Percentiles rank a stretch among this genome's conserved stretches.
Conservation (phyloP, 2,888 invertebrate genomes). For the Meloe dianella region DNA sequence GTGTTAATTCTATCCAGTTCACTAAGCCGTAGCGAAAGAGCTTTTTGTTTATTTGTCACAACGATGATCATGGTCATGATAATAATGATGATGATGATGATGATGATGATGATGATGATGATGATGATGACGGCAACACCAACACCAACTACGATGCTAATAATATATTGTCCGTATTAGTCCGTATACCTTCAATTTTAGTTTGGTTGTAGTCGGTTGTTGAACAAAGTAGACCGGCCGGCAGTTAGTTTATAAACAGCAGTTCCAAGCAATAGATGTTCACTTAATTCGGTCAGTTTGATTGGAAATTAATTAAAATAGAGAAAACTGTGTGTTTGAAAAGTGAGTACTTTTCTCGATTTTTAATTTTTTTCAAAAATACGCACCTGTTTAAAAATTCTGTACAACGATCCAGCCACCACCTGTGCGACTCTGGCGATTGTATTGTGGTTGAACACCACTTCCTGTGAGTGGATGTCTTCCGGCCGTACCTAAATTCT, state of each 20-base stretch:
- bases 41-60: constrained; percentile 1
- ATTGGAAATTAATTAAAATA: too few species aligned
- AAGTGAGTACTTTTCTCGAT: not conserved
- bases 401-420: not conserved
- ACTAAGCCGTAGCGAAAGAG: not conserved
- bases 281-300: not conserved
- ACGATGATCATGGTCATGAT: not conserved
- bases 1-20: not conserved
- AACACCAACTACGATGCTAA: not conserved
- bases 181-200: not conserved
- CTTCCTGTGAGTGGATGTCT: not conserved
- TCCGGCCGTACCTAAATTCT: not conserved
- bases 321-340: not conserved
- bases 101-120: not conserved
- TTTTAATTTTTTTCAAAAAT: too few species aligned
- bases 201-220: not conserved
- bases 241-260: not conserved
- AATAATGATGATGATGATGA: not conserved
- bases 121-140: too few species aligned
- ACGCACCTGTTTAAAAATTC: not conserved
- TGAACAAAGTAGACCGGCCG: not conserved
- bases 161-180: not conserved
- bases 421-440: not conserved
- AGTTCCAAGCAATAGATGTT: not conserved
- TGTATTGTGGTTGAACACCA: not conserved